Percentiles rank a stretch among this genome's conserved stretches.
Evolutionary conservation across 1,140 invertebrate species (phyloP).

Genomic region (Oryzaephilus surinamensis): DNA sequence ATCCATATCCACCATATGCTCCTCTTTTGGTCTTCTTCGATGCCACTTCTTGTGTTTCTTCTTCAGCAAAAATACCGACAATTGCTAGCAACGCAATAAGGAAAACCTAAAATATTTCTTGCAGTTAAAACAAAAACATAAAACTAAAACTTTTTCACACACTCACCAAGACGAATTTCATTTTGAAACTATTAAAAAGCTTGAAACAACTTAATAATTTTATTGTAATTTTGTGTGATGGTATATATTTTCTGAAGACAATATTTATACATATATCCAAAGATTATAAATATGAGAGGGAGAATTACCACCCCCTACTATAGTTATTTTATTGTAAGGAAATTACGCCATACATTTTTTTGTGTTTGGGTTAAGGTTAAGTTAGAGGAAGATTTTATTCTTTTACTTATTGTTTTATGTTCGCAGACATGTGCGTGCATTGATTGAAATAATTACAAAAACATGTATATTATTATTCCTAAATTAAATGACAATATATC

Average conservation of each 20-base stretch:
- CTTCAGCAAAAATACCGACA: background rate
- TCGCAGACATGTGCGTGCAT: constrained; percentile 6
- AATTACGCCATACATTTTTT: too few species aligned
- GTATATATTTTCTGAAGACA: background rate
- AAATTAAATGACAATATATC: background rate
- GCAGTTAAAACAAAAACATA: too few species aligned
- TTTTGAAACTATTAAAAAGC: too few species aligned
- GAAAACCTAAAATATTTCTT: constrained; percentile 2
- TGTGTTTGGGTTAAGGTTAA: constrained; percentile 10
- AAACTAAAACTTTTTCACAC: background rate
- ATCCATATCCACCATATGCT: constrained; percentile 12
- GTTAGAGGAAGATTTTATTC: constrained; percentile 12
- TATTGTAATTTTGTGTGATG: constrained; percentile 1
- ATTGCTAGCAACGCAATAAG: background rate
- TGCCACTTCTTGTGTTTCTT: constrained; percentile 1
- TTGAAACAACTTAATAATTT: background rate
- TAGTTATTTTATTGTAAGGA: too few species aligned
- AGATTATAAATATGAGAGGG: constrained; percentile 1
- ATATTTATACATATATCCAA: constrained; percentile 1
- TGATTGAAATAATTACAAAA: constrained; percentile 11
- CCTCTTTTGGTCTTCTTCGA: constrained; percentile 13
- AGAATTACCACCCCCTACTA: constrained; percentile 5
- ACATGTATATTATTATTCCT: background rate
- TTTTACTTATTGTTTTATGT: too few species aligned
- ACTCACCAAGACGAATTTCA: constrained; percentile 9